A percentile compares a stretch with the other conserved stretches of the same genome.
phyloP scores from a whole-genome alignment of 1,140 invertebrate species.

The Halotydeus destructor region DNA sequence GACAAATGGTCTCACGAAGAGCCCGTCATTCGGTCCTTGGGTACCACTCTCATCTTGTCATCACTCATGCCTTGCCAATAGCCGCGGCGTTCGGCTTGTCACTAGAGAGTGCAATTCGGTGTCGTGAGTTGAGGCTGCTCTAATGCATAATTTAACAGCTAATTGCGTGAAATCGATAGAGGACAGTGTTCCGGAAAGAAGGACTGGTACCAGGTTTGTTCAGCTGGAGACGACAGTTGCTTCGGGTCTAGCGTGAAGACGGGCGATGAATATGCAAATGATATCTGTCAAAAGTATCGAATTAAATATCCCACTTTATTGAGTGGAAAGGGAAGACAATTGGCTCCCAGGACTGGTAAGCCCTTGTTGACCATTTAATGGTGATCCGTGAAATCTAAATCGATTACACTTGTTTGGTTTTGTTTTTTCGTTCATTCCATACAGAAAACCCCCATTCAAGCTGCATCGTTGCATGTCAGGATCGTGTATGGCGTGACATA shows the following conservation, averaged over 20 bases:
- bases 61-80: conserved; percentile 14
- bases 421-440: not conserved
- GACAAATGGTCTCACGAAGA: not conserved
- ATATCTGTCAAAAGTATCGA: conserved; percentile 17
- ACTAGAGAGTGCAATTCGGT: conserved; percentile 16
- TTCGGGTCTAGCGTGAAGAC: not conserved
- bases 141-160: not conserved
- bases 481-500: conserved; percentile 17
- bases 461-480: conserved; percentile 19
- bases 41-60: conserved; percentile 14
- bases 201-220: conserved; percentile 17
- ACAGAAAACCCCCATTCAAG: conserved; percentile 16
- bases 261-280: conserved; percentile 16
- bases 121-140: conserved; percentile 10
- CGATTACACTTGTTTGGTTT: not conserved
- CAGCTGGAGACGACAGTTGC: conserved; percentile 8
- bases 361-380: not conserved
- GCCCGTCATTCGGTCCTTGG: conserved; percentile 16
- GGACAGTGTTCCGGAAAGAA: conserved; percentile 11
- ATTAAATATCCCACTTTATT: conserved; percentile 18
- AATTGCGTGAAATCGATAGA: no score
- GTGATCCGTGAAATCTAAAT: not conserved
- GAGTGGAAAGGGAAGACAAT: conserved; percentile 17
- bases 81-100: conserved; percentile 17
- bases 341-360: conserved; percentile 14